Base-by-base conservation (phyloP, 92 coral and sea anemone genomes). In the Porites lobata region DNA sequence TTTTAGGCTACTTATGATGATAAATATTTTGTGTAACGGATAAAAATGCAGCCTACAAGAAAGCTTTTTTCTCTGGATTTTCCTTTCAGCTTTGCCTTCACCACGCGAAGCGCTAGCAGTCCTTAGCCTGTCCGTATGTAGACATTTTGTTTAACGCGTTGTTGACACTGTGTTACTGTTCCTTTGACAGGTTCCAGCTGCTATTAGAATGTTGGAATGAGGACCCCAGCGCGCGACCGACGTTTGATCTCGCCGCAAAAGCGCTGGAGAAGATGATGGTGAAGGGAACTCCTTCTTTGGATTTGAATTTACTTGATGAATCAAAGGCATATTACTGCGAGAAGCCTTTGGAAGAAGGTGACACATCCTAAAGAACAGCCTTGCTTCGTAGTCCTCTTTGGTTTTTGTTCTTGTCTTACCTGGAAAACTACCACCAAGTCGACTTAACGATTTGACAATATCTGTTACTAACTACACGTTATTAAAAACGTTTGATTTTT, bases 291-390 rank as follows among this genome's bases (percentile, higher is more conserved):
- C 72, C 72, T 7, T 67, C 20, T 19, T 18, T 67, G 72, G 72
- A 67, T 24, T 67, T 67, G 3, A 14, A 67, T 12, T 9, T 24
- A 67, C 22, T 67, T 67, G 72, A 67, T 9, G 72, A 67, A 67
- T 67, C 72, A 17, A 67, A 67, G 72, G 72, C 17, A n/a, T 67
- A 24, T 67, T 67, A 67, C 38, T 1, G 26, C 38, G 72, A 67
- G 72, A 67, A 24, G 38, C 22, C 64, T 17, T 58, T 58, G 14
- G 64, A 58, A 58, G 64, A 58, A 17, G 64, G 18, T 10, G 18
- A 11, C 18, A 58, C 64, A 11, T 11, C 64, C 64, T 58, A 58
- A 7, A 17, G 18, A 11, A 58, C 64, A 58, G 43, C 43, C 43
- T 32, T 32, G 43, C 43, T 32, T 32, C 0, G 5, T 32, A 4